These are phyloP conservation scores for Neoarius graeffei DNA, from an alignment of 2,113 vertebrate species.

Conservation along the genomic window DNA sequence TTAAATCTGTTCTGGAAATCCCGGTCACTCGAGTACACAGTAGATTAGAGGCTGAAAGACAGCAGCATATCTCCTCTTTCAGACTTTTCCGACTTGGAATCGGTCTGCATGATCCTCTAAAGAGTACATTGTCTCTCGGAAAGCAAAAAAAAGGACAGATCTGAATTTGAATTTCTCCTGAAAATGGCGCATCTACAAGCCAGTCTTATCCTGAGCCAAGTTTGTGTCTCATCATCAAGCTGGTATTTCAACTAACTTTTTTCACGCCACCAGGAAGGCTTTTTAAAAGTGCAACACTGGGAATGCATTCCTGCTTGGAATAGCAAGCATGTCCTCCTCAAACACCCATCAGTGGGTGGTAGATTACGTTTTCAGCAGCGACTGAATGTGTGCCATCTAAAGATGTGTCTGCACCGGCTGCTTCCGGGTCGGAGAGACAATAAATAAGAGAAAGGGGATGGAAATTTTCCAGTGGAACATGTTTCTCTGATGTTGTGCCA, in stretches of 20 bases:
- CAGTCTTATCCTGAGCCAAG: background rate
- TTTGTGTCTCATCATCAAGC: background rate
- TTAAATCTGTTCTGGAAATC: background rate
- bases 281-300: constrained; percentile 11
- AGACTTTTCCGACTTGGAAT: background rate
- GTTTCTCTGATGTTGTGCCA: background rate
- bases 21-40: background rate
- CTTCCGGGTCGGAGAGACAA: constrained; percentile 2
- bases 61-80: background rate
- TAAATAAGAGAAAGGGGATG: constrained; percentile 11
- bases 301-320: constrained; percentile 11
- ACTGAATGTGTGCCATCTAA: background rate
- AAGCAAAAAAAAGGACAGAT: background rate
- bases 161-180: constrained; percentile 2
- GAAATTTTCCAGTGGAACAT: constrained; percentile 6
- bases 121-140: background rate
- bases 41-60: background rate
- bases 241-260: constrained; percentile 1
- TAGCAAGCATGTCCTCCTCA: background rate
- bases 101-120: background rate
- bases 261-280: background rate
- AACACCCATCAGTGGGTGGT: background rate
- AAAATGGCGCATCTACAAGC: constrained; percentile 10
- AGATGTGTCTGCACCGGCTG: background rate
- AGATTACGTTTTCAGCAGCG: background rate